Conservation (phyloP, 2,113 vertebrate genomes). For the Rhabdornis inornatus region DNA sequence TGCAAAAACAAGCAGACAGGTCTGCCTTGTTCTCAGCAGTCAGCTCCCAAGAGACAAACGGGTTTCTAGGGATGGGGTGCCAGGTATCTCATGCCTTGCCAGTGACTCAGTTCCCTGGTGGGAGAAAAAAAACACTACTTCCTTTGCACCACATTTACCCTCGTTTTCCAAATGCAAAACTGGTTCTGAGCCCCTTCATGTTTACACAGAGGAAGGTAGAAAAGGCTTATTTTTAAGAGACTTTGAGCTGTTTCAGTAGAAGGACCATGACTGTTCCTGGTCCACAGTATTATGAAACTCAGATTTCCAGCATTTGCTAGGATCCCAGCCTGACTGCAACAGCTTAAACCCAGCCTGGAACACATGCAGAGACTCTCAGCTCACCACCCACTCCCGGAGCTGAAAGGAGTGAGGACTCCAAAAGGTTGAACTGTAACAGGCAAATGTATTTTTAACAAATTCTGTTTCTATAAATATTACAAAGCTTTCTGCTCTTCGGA, state of each 20-base stretch:
- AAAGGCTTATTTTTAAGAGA: not conserved
- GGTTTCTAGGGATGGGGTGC: not conserved
- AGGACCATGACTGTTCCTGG: not conserved
- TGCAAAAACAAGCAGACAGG: not conserved
- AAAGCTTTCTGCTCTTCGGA: constrained; percentile 63
- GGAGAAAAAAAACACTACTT: not conserved
- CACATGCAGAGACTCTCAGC: not conserved
- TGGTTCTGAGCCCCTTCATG: not conserved
- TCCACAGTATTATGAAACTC: not conserved
- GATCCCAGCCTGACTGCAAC: not conserved
- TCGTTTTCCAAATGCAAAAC: not conserved
- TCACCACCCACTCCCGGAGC: not conserved
- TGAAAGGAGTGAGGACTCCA: constrained; percentile 17
- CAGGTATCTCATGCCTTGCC: not conserved
- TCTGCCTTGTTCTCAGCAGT: not conserved
- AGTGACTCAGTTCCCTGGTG: not conserved
- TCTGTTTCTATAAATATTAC: constrained; percentile 72
- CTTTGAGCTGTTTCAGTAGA: accelerated
- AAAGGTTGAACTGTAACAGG: constrained; percentile 48
- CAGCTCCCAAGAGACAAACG: not conserved
- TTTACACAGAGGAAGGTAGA: not conserved
- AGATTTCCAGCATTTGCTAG: not conserved
- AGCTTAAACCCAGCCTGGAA: not conserved
- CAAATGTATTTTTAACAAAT: constrained; percentile 68
- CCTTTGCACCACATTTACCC: not conserved